Base-by-base conservation (phyloP, 2,113 vertebrate species). In the Macquaria ambigua region DNA sequence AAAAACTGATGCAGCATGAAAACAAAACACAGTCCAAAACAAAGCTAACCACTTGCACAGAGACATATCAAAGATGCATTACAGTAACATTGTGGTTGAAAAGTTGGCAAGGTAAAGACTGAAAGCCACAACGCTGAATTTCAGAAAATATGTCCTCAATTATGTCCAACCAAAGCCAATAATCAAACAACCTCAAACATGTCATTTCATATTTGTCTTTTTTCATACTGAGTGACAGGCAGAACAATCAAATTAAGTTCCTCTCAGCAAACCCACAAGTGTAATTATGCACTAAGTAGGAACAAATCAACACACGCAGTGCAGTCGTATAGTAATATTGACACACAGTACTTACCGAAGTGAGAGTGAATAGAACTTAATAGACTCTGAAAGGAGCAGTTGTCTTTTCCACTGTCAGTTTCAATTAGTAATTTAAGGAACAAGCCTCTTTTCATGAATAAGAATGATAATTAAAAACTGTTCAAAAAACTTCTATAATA, bases 41-140 rank as follows among this genome's bases (percentile, higher is more conserved):
- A 90, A 94, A 90, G 67, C 90, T 89, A 90, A 83, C 79, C 50
- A 11, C 85, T 92, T 48, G 90, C 92, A 86, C 94, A 94, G 95
- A 96, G 67, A 86, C 20, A 12, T 34, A 87, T 74, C 80, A 83
- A 82, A 87, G 71, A 87, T 79, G 59, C n/a, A 87, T 59, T 56
- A 70, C 70, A 79, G 75, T 5, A 63, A 77, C 70, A 48, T 4
- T 75, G 61, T 39, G 56, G 87, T 55, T 63, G 62, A 81, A 41
- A 79, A 82, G 48, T 74, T 74, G 75, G 67, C 77, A 64, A 87
- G 39, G 67, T 78, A 58, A 14, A 23, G 74, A 68, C 25, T 18
- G 20, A 71, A 83, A 90, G 76, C 82, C 39, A 50, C 83, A 79
- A 72, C 34, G 55, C 77, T 16, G 59, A 90, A 59, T 81, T 84